Conservation (phyloP, 1,140 invertebrate species). For the Drosophila busckii region DNA sequence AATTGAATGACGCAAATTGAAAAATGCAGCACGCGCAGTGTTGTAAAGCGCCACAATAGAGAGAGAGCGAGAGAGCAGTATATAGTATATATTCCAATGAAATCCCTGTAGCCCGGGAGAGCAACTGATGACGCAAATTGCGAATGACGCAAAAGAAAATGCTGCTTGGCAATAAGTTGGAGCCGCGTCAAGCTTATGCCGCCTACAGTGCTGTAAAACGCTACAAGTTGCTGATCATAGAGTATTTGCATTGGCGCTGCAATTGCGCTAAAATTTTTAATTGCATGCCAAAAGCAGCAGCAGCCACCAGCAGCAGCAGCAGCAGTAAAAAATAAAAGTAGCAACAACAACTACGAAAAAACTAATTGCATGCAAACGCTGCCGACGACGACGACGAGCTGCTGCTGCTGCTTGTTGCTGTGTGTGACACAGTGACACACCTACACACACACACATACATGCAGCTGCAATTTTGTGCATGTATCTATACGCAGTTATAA, state of each 20-base stretch:
- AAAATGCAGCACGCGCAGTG: no score
- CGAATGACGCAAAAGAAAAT: no score
- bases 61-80: no score
- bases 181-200: no score
- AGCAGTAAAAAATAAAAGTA: slow-evolving; percentile 14
- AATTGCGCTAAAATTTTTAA: slow-evolving; percentile 50
- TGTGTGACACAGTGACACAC: slow-evolving; percentile 69
- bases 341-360: slow-evolving; percentile 12
- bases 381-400: no score
- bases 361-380: slow-evolving; percentile 56
- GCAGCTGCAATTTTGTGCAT: slow-evolving; percentile 1
- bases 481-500: background rate
- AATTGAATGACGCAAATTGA: no score
- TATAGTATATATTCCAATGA: no score
- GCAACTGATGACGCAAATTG: no score
- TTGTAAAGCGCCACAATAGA: no score
- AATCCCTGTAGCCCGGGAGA: no score
- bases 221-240: slow-evolving; percentile 11
- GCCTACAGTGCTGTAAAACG: slow-evolving; percentile 6
- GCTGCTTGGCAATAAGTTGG: no score
- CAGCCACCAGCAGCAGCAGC: slow-evolving; percentile 8
- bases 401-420: slow-evolving; percentile 12
- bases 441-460: slow-evolving; percentile 27
- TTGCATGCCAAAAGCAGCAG: slow-evolving; percentile 29
- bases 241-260: slow-evolving; percentile 38